Evolutionary conservation across 2,113 vertebrate species (phyloP).

Genomic region (Nesogale talazaci): DNA sequence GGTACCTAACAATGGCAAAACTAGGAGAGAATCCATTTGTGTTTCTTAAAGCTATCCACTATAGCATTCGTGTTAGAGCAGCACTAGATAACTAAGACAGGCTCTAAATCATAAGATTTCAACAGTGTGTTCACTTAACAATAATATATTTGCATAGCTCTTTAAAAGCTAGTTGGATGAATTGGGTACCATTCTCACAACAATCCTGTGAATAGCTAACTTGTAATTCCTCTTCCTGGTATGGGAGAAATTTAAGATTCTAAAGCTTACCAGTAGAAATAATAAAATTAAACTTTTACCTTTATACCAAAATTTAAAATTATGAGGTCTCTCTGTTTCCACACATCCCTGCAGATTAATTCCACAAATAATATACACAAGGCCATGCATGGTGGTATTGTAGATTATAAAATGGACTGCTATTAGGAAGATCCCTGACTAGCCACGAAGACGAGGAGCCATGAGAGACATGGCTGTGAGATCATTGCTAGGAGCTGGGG

Average conservation of each 20-base stretch:
- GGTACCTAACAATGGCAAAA: too few relatives aligned
- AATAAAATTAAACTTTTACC: neutral
- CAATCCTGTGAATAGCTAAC: conserved; percentile 2
- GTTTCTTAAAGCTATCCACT: too few relatives aligned
- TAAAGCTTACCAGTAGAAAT: conserved; percentile 1
- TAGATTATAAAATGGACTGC: too few relatives aligned
- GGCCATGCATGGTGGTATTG: neutral
- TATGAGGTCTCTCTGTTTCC: neutral
- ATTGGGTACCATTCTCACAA: conserved; percentile 10
- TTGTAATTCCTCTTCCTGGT: neutral
- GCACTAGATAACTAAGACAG: too few relatives aligned
- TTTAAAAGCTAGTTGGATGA: neutral
- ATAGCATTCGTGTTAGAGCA: too few relatives aligned
- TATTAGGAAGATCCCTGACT: too few relatives aligned
- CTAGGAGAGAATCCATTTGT: neutral
- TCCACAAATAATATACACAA: conserved; percentile 1
- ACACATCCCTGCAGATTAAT: neutral
- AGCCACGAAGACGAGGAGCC: too few relatives aligned
- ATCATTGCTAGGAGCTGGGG: too few relatives aligned
- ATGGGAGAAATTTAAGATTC: neutral
- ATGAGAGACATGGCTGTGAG: too few relatives aligned
- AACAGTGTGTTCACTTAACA: neutral
- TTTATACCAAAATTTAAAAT: conserved; percentile 27
- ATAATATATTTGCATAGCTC: neutral
- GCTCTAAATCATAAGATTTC: neutral